phyloP scores from a whole-genome alignment of 2,888 invertebrate species.

The Eristalinus aeneus region DNA sequence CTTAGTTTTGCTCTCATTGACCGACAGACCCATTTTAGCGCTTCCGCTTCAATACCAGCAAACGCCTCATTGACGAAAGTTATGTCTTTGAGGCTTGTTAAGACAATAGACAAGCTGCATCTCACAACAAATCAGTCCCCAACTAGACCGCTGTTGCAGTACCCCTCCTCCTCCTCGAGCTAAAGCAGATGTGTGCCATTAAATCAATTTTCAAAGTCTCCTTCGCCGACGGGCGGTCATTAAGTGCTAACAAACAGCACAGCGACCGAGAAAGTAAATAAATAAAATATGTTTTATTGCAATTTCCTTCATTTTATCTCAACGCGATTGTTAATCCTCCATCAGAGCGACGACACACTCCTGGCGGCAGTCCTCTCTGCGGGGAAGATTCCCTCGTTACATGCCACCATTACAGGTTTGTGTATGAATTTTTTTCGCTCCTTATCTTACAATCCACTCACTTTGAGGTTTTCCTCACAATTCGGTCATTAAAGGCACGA shows the following conservation, averaged over 20 bases:
- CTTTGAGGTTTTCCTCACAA: slow-evolving; percentile 49
- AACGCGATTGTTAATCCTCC: slow-evolving; percentile 33
- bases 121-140: slow-evolving; percentile 31
- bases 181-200: slow-evolving; percentile 24
- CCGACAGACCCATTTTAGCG: too few species aligned
- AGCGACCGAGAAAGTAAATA: slow-evolving; percentile 29
- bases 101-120: slow-evolving; percentile 1
- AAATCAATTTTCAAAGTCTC: slow-evolving; percentile 31
- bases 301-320: slow-evolving; percentile 38
- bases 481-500: slow-evolving; percentile 38
- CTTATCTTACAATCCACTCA: slow-evolving; percentile 32
- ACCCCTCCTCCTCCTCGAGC: neutral
- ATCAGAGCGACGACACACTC: neutral
- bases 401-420: neutral
- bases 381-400: neutral
- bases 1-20: too few species aligned
- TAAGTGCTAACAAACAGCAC: neutral
- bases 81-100: too few species aligned
- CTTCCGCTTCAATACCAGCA: neutral
- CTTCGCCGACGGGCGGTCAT: neutral
- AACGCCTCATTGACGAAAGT: too few species aligned
- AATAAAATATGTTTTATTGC: slow-evolving; percentile 45
- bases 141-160: slow-evolving; percentile 27
- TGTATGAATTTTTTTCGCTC: neutral
- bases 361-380: neutral